These are phyloP conservation scores for Paratrypauchen microcephalus DNA, from an alignment of 2,797 vertebrate genomes.

Conservation along the genomic window DNA sequence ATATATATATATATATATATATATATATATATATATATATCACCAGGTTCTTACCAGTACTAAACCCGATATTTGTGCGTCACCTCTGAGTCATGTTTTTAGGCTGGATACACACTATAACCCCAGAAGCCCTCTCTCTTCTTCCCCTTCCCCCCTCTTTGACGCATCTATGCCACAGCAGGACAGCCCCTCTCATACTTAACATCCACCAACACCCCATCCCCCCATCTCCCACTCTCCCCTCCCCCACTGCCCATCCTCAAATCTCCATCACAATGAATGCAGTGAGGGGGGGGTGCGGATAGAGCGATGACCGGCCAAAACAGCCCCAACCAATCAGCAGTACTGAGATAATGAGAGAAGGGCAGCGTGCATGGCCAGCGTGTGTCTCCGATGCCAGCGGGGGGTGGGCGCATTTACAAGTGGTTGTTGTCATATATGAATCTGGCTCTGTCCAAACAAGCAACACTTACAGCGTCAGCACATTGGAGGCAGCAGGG, in stretches of 20 bases:
- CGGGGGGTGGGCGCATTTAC: conserved; percentile 35
- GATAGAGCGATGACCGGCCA: conserved; percentile 54
- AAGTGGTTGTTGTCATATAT: conserved; percentile 49
- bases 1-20: too few relatives aligned
- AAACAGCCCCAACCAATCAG: conserved; percentile 27
- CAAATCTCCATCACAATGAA: conserved; percentile 73
- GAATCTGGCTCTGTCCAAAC: conserved; percentile 32
- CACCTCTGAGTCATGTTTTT: conserved; percentile 63
- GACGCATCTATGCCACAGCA: conserved; percentile 48
- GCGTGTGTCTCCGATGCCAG: conserved; percentile 7
- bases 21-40: too few relatives aligned
- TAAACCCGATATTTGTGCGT: conserved; percentile 38
- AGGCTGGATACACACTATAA: conserved; percentile 13
- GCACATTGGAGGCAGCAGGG: conserved; percentile 23
- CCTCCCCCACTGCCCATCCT: conserved; percentile 55
- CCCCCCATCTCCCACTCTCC: conserved; percentile 36
- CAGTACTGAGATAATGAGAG: conserved; percentile 34
- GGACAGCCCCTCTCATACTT: conserved; percentile 63
- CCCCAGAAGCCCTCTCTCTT: conserved; percentile 43
- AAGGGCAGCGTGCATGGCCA: conserved; percentile 13
- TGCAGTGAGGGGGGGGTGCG: conserved; percentile 19
- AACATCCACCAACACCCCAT: conserved; percentile 56
- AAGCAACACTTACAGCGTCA: conserved; percentile 27
- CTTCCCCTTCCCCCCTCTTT: conserved; percentile 32
- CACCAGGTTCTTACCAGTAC: background rate